A percentile compares a stretch with the other conserved stretches of the same genome.
Conservation (phyloP, 2,113 vertebrate species). For the Chaetops frenatus region DNA sequence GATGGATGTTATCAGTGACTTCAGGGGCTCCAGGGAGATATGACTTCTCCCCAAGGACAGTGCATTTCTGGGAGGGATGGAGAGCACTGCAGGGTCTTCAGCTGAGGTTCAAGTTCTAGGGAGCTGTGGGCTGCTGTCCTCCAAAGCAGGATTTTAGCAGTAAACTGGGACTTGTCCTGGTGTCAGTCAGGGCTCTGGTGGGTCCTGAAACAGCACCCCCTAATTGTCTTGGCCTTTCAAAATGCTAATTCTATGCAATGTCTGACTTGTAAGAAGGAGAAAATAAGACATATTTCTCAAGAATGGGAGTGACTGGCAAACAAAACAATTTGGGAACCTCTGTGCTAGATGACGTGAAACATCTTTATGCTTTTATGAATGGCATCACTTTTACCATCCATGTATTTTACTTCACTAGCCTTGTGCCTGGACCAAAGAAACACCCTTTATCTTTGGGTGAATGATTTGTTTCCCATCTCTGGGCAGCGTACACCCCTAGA, state of each 20-base stretch:
- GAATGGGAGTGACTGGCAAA: neutral
- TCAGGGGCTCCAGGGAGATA: neutral
- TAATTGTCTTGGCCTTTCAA: neutral
- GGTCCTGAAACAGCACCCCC: neutral
- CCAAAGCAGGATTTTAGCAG: neutral
- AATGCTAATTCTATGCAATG: neutral
- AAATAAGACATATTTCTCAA: neutral
- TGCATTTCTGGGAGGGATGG: neutral
- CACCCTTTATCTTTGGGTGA: neutral
- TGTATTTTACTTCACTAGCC: neutral
- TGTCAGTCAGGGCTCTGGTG: neutral
- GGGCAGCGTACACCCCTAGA: neutral
- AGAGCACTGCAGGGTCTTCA: neutral
- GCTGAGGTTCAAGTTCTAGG: neutral
- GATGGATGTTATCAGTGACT: neutral
- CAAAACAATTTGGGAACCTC: neutral
- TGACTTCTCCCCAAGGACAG: neutral
- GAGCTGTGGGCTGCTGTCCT: neutral
- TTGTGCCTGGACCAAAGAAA: neutral
- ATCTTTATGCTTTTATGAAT: neutral
- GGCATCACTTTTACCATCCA: rapidly evolving
- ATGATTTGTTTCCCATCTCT: neutral
- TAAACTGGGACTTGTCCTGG: rapidly evolving
- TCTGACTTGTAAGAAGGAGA: neutral
- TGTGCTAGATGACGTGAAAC: neutral